Conservation (phyloP, 2,888 invertebrate genomes). For the Eledone cirrhosa region DNA sequence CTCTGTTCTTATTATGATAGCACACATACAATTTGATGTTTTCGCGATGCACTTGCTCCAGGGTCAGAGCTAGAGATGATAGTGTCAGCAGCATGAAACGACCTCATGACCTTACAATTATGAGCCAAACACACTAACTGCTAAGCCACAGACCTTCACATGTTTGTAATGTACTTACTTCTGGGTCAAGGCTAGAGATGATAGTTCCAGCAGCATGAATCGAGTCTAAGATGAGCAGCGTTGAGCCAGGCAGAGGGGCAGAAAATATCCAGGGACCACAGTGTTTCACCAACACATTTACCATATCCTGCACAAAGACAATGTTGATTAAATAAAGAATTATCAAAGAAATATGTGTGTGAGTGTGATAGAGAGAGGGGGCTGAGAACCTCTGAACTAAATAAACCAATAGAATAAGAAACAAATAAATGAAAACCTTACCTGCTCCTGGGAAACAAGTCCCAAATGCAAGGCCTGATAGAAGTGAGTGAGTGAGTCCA, state of each 20-base stretch:
- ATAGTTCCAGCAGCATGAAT: conserved; percentile 89
- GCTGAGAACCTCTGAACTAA: too few relatives aligned
- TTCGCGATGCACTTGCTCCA: conserved; percentile 67
- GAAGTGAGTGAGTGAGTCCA: conserved; percentile 83
- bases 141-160: too few relatives aligned
- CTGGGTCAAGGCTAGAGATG: conserved; percentile 79
- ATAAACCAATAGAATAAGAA: too few relatives aligned
- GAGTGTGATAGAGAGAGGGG: too few relatives aligned
- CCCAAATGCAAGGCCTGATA: conserved; percentile 83
- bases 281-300: conserved; percentile 80
- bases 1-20: too few relatives aligned
- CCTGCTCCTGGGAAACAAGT: conserved; percentile 74
- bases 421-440: conserved; percentile 37
- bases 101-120: too few relatives aligned
- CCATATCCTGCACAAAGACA: conserved; percentile 72
- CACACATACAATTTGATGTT: too few relatives aligned
- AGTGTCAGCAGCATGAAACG: conserved; percentile 88
- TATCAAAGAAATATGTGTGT: too few relatives aligned
- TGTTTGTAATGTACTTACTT: conserved; percentile 54
- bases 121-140: too few relatives aligned
- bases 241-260: conserved; percentile 86
- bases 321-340: too few relatives aligned
- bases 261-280: conserved; percentile 87
- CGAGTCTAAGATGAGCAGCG: conserved; percentile 85
- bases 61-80: conserved; percentile 82